Evolutionary conservation across 2,113 vertebrate genomes (phyloP).

Genomic region (Vidua chalybeata): DNA sequence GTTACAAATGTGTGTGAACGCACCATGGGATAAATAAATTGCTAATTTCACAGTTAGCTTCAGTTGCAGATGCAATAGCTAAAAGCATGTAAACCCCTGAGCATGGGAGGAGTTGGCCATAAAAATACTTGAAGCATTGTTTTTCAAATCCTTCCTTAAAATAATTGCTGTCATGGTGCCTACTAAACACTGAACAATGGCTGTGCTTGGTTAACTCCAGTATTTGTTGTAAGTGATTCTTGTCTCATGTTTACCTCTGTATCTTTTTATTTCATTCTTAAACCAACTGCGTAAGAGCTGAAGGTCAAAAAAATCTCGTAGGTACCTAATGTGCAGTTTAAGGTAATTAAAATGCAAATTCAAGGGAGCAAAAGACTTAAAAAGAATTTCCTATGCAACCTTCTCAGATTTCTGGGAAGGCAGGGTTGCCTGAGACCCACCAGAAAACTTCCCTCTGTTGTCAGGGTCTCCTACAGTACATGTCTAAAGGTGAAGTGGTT

Average conservation of each 20-base stretch:
- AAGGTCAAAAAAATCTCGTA: not conserved
- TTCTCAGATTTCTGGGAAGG: not conserved
- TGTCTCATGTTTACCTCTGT: not conserved
- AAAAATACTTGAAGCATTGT: slow-evolving; percentile 29
- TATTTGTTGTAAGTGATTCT: not conserved
- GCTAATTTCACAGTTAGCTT: slow-evolving; percentile 47
- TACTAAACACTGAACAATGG: not conserved
- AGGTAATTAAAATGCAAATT: not conserved
- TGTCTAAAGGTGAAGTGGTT: not conserved
- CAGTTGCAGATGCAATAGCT: slow-evolving; percentile 19
- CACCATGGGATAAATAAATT: slow-evolving; percentile 47
- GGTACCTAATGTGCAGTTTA: not conserved
- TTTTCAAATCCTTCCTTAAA: slow-evolving; percentile 34
- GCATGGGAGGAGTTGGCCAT: slow-evolving; percentile 27
- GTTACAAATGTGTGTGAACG: not conserved
- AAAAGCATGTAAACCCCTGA: slow-evolving; percentile 36
- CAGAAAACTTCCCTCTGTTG: not conserved
- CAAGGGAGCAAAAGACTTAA: not conserved
- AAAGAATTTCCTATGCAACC: not conserved
- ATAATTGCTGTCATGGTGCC: slow-evolving; percentile 28
- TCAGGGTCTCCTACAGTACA: not conserved
- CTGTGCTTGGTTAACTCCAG: not conserved
- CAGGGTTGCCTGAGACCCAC: not conserved
- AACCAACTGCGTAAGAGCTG: not conserved
- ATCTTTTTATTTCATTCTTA: not conserved